Percentiles rank a stretch among this genome's conserved stretches.
phyloP scores from a whole-genome alignment of 2,797 vertebrate species.

The Lepilemur ruficaudatus region DNA sequence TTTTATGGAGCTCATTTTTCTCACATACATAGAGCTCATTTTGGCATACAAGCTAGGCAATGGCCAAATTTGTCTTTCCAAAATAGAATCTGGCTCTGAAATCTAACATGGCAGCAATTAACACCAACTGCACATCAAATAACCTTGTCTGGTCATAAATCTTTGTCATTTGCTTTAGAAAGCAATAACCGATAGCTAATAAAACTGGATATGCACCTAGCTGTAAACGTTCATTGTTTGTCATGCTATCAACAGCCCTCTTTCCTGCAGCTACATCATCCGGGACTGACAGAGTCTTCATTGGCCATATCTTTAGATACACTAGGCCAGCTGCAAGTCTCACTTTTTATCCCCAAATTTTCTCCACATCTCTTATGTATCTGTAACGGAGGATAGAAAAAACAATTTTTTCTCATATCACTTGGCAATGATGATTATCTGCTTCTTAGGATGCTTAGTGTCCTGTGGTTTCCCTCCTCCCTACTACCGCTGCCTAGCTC shows the following conservation, averaged over 20 bases:
- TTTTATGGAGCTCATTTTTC: not conserved
- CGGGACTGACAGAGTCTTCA: not conserved
- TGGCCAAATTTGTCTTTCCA: not conserved
- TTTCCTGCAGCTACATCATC: not conserved
- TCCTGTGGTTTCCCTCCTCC: not conserved
- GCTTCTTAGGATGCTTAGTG: not conserved
- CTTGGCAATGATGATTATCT: not conserved
- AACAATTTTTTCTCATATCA: not conserved
- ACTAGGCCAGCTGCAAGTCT: not conserved
- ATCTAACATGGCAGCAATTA: slow-evolving; percentile 30
- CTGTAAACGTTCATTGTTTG: slow-evolving; percentile 22
- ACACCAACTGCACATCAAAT: not conserved
- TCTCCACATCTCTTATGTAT: not conserved
- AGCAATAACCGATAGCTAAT: slow-evolving; percentile 33
- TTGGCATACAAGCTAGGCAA: not conserved
- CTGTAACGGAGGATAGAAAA: not conserved
- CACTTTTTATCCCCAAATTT: not conserved
- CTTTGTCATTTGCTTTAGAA: slow-evolving; percentile 53
- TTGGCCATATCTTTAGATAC: not conserved
- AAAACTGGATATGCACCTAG: slow-evolving; percentile 30
- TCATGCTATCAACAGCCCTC: not conserved
- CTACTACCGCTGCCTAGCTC: not conserved
- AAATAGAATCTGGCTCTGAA: slow-evolving; percentile 52
- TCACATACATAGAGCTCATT: not conserved
- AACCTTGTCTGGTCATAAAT: slow-evolving; percentile 38